Evolutionary conservation across 2,797 vertebrate genomes (phyloP).

Genomic region (Typhlichthys eigenmanni): DNA sequence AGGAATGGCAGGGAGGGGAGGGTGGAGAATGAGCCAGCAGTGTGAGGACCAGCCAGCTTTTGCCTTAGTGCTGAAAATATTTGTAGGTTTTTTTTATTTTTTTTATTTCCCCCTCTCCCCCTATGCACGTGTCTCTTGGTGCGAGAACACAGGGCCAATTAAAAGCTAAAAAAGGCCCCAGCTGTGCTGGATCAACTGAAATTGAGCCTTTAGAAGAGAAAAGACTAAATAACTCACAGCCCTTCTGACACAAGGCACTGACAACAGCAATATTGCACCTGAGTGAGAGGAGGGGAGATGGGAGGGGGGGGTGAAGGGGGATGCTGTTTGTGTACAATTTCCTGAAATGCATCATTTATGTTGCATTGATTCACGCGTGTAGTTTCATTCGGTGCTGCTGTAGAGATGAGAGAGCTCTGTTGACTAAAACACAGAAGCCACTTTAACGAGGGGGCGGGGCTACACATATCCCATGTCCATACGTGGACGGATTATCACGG

Average conservation of each 20-base stretch:
- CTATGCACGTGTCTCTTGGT: constrained; percentile 46
- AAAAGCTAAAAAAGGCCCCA: constrained; percentile 60
- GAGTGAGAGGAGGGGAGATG: not conserved
- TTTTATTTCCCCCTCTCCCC: constrained; percentile 34
- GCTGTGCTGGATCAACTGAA: constrained; percentile 71
- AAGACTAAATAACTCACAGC: constrained; percentile 59
- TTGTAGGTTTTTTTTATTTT: not conserved
- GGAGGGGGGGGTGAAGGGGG: constrained; percentile 18
- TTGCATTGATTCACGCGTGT: no score
- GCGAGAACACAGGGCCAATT: constrained; percentile 61
- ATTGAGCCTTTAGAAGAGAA: constrained; percentile 51
- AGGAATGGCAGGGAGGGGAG: constrained; percentile 40
- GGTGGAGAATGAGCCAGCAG: constrained; percentile 25
- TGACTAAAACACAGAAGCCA: no score
- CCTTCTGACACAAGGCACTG: constrained; percentile 57
- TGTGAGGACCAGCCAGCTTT: constrained; percentile 46
- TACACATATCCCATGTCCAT: constrained; percentile 17
- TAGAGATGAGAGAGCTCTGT: no score
- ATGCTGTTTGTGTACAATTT: constrained; percentile 56
- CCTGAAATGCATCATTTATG: constrained; percentile 47
- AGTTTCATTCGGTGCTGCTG: no score
- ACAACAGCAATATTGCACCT: constrained; percentile 46
- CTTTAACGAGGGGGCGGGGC: constrained; percentile 9
- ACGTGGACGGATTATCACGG: constrained; percentile 51
- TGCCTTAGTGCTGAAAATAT: constrained; percentile 55